Evolutionary conservation across 2,888 invertebrate species (phyloP).

Genomic region (Helleia helle): DNA sequence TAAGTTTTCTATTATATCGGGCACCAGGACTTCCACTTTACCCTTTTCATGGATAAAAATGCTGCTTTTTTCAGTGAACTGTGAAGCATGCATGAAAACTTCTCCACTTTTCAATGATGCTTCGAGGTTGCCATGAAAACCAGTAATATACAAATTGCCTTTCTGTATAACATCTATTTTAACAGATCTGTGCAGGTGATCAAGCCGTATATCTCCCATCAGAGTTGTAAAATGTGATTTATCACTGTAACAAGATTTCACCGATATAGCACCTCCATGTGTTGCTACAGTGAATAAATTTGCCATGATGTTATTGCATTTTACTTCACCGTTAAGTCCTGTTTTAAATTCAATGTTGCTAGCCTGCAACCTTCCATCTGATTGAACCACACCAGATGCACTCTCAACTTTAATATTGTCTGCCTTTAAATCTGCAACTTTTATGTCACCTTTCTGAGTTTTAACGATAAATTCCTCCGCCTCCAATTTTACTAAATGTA

Average conservation of each 20-base stretch:
- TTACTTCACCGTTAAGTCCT: slow-evolving; percentile 45
- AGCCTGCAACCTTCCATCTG: slow-evolving; percentile 54
- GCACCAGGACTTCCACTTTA: slow-evolving; percentile 57
- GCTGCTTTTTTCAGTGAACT: slow-evolving; percentile 58
- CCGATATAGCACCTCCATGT: slow-evolving; percentile 53
- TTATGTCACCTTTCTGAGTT: slow-evolving; percentile 55
- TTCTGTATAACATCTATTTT: slow-evolving; percentile 62
- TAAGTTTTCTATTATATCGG: slow-evolving; percentile 53
- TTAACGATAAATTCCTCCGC: slow-evolving; percentile 60
- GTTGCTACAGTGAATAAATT: slow-evolving; percentile 47
- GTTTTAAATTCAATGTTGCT: slow-evolving; percentile 56
- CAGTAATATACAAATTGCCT: slow-evolving; percentile 58
- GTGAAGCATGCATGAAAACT: slow-evolving; percentile 58
- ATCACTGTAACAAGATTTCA: slow-evolving; percentile 47
- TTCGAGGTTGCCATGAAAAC: slow-evolving; percentile 57
- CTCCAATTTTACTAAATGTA: slow-evolving; percentile 53
- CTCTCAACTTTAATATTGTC: slow-evolving; percentile 56
- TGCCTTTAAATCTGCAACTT: slow-evolving; percentile 50
- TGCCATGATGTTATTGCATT: slow-evolving; percentile 61
- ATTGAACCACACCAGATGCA: slow-evolving; percentile 42
- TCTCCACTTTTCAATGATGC: slow-evolving; percentile 65
- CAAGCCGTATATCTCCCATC: slow-evolving; percentile 47
- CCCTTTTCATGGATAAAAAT: slow-evolving; percentile 70
- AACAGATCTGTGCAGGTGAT: slow-evolving; percentile 48
- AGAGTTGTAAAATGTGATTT: slow-evolving; percentile 35